Conservation (phyloP, 1,140 invertebrate species). For the Venustaconcha ellipsiformis region DNA sequence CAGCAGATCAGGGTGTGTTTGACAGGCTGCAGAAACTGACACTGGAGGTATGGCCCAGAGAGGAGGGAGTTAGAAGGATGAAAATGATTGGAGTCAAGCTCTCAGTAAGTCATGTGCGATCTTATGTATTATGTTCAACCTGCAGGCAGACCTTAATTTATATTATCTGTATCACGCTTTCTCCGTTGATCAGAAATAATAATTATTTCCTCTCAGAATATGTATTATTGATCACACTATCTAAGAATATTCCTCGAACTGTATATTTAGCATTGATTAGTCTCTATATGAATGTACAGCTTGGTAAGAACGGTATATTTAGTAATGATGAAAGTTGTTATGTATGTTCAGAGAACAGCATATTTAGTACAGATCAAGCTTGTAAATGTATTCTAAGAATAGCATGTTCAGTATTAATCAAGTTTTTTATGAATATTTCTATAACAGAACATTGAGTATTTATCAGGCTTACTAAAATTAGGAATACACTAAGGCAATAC, state of each 20-base stretch:
- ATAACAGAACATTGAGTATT: too few species aligned
- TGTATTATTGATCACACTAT: neutral
- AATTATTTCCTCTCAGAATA: neutral
- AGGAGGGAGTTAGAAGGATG: slow-evolving; percentile 41
- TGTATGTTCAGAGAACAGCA: too few species aligned
- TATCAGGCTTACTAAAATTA: too few species aligned
- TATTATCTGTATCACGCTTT: neutral
- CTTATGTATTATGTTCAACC: too few species aligned
- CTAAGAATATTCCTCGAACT: neutral
- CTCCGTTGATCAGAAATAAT: neutral
- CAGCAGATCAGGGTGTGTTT: slow-evolving; percentile 51
- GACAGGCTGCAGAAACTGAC: slow-evolving; percentile 41
- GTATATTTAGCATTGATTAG: too few species aligned
- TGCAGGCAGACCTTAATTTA: too few species aligned
- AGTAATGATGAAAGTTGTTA: too few species aligned
- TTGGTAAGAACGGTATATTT: too few species aligned
- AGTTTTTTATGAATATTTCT: too few species aligned
- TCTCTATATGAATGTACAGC: too few species aligned
- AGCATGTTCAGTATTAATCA: too few species aligned
- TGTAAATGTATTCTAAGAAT: neutral
- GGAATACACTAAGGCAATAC: too few species aligned
- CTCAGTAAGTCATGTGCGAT: slow-evolving; percentile 8
- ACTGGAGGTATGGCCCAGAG: slow-evolving; percentile 48
- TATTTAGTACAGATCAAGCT: neutral
- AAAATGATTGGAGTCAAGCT: slow-evolving; percentile 11